Base-by-base conservation (phyloP, 1,140 invertebrate species). In the Coptotermes formosanus region DNA sequence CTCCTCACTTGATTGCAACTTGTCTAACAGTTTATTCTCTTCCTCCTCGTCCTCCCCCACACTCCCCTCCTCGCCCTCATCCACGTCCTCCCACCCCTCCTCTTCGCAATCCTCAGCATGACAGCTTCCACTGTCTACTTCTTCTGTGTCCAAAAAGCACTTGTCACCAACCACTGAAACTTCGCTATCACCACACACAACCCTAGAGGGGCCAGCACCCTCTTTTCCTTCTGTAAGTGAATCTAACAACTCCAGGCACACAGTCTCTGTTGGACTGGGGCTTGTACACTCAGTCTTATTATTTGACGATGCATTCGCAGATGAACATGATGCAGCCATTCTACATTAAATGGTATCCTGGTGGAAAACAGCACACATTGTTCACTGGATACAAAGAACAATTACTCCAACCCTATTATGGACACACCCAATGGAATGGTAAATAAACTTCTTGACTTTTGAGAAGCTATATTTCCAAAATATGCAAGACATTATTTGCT, bases 231-330 rank as follows among this genome's bases (percentile, higher is more conserved):
- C 85, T 32, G 45, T 59, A 30, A 55, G 38, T 32, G 75, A 38
- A 14, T 55, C 85, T 25, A 25, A n/a, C n/a, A 83, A 38, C 82
- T 90, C 89, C 85, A 89, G 88, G 88, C 89, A 90, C 55, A 90
- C 89, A 82, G 90, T 90, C 87, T 91, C 90, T 38, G 90, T 91
- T 38, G 90, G 90, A 88, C 90, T 91, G 86, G 90, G 90, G 86
- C 90, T 91, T 75, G 89, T 88, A 87, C 90, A 90, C 88, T 91
- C 90, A 86, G 64, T 87, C 86, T 87, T 69, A 43, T 69, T 64
- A 25, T 69, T 52, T 25, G 85, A 45, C 14, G 81, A 85, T 44
- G 83, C 85, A 83, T 88, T 88, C 87, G 85, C 83, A 38, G 89
- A 85, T 83, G 88, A 88, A 89, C 89, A 89, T 89, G 88, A 88